Conservation (phyloP, 2,888 invertebrate genomes). For the Eurytoma californica region DNA sequence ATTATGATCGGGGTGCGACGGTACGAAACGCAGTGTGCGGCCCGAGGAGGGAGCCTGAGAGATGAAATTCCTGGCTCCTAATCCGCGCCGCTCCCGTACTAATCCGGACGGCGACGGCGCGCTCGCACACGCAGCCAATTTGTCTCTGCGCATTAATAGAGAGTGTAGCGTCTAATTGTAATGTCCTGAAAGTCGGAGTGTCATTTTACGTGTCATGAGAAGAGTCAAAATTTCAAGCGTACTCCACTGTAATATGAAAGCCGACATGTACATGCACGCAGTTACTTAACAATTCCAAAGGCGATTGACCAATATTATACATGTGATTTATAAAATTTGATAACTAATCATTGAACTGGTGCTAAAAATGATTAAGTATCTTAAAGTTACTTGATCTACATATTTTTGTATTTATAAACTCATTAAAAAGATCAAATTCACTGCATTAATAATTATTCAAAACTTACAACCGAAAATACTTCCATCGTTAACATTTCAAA, state of each 20-base stretch:
- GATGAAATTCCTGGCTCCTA: constrained; percentile 49
- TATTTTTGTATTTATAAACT: too few species aligned
- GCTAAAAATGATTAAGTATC: too few species aligned
- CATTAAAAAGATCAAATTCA: too few species aligned
- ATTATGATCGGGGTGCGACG: constrained; percentile 7
- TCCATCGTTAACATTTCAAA: too few species aligned
- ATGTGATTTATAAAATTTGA: neutral
- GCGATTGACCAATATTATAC: too few species aligned
- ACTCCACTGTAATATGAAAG: constrained; percentile 18
- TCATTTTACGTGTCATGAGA: constrained; percentile 47
- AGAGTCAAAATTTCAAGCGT: constrained; percentile 37
- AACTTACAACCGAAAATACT: too few species aligned
- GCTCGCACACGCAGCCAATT: constrained; percentile 40
- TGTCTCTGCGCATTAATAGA: constrained; percentile 50
- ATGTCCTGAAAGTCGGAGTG: constrained; percentile 24
- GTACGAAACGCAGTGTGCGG: neutral
- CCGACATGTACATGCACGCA: too few species aligned
- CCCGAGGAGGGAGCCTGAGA: neutral
- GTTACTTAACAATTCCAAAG: constrained; percentile 23
- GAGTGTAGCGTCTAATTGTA: constrained; percentile 35
- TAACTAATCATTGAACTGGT: too few species aligned
- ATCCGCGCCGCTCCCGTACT: constrained; percentile 18
- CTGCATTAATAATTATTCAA: too few species aligned
- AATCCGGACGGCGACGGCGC: constrained; percentile 9
- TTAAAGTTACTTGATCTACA: neutral